Conservation (phyloP, 2,888 invertebrate species). For the Auanema sp. region DNA sequence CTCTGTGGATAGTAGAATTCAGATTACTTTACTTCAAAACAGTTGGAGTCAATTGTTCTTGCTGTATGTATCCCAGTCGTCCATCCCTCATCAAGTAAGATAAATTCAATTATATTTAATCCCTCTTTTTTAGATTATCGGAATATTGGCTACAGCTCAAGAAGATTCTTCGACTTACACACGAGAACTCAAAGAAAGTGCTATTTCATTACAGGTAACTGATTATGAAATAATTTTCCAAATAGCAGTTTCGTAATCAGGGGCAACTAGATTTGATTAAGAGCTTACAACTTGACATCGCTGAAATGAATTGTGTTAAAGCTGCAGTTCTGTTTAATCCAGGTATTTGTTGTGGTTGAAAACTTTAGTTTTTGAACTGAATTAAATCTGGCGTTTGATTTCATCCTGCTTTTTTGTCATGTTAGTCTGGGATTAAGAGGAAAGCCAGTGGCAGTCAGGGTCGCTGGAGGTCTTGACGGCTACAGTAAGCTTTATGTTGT, state of each 20-base stretch:
- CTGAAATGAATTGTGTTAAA: constrained; percentile 30
- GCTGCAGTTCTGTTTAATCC: constrained; percentile 22
- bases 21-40: constrained; percentile 15
- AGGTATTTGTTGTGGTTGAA: constrained; percentile 5
- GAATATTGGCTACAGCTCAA: neutral
- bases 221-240: neutral
- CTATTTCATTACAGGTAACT: constrained; percentile 5
- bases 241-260: constrained; percentile 14
- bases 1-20: neutral
- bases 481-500: too few species aligned
- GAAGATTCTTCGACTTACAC: constrained; percentile 3
- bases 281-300: constrained; percentile 28
- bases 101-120: neutral
- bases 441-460: too few species aligned
- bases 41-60: constrained; percentile 23
- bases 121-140: neutral
- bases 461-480: too few species aligned
- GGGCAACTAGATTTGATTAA: constrained; percentile 25
- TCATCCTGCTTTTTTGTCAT: neutral
- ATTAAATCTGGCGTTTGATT: neutral
- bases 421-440: too few species aligned
- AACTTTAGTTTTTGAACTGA: too few species aligned
- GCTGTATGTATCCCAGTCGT: constrained; percentile 11
- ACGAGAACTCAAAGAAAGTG: constrained; percentile 6
- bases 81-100: constrained; percentile 3